phyloP scores from a whole-genome alignment of 2,797 vertebrate genomes.

The Loriculus beryllinus region DNA sequence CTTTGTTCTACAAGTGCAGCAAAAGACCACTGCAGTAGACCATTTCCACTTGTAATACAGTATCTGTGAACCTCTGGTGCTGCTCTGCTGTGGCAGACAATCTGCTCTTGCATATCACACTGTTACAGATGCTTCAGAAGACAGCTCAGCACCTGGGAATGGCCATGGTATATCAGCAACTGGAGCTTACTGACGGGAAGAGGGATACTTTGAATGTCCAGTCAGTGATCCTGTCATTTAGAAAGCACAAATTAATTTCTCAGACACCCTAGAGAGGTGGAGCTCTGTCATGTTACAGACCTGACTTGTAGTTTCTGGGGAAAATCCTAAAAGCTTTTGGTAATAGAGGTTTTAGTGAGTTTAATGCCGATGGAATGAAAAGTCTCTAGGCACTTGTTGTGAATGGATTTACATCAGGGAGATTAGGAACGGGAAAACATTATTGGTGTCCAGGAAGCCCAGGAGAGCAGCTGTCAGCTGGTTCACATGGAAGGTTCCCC shows the following conservation, averaged over 20 bases:
- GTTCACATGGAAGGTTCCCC: conserved; percentile 24
- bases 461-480: conserved; percentile 61
- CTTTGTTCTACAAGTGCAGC: background rate
- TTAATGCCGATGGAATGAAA: conserved; percentile 73
- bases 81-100: background rate
- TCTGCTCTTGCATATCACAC: background rate
- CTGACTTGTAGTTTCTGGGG: conserved; percentile 61
- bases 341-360: conserved; percentile 74
- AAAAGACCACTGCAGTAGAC: background rate
- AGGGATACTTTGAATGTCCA: background rate
- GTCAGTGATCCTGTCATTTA: conserved; percentile 35
- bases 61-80: background rate
- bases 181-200: background rate
- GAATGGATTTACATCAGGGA: conserved; percentile 73
- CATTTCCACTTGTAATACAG: background rate
- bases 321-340: conserved; percentile 74
- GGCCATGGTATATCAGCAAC: background rate
- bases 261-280: conserved; percentile 49
- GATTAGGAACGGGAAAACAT: conserved; percentile 66
- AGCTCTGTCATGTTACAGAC: conserved; percentile 64
- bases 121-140: background rate
- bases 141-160: background rate
- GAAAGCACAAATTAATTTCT: conserved; percentile 63
- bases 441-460: conserved; percentile 65
- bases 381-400: conserved; percentile 64